Conservation (phyloP, 2,797 vertebrate species). For the Streptopelia turtur region DNA sequence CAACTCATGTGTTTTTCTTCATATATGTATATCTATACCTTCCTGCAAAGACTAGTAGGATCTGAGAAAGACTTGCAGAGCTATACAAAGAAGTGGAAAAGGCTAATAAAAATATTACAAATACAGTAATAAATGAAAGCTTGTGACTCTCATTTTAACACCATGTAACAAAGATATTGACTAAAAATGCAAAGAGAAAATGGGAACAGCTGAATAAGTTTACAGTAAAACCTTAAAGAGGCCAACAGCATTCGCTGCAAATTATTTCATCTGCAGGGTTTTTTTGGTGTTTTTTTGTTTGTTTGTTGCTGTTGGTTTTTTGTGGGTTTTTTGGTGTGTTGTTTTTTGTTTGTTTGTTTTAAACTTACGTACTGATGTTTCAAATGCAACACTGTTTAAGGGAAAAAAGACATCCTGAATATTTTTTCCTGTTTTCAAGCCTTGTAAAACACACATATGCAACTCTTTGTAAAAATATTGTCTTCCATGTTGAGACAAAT, state of each 20-base stretch:
- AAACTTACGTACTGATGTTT: conserved; percentile 41
- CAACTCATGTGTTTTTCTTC: conserved; percentile 66
- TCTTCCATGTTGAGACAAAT: conserved; percentile 28
- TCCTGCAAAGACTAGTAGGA: conserved; percentile 45
- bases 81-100: conserved; percentile 54
- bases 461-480: conserved; percentile 51
- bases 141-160: conserved; percentile 1
- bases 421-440: conserved; percentile 5
- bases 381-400: conserved; percentile 29
- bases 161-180: conserved; percentile 57
- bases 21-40: conserved; percentile 38
- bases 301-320: neutral
- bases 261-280: conserved; percentile 35
- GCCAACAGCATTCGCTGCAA: conserved; percentile 49
- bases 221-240: conserved; percentile 62
- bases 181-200: conserved; percentile 68
- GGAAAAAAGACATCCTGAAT: neutral
- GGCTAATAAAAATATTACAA: conserved; percentile 46
- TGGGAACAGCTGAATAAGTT: conserved; percentile 61
- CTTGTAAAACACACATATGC: neutral
- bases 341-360: neutral
- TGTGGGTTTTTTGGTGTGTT: too few species aligned
- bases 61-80: conserved; percentile 43
- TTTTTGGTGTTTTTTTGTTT: neutral
- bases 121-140: conserved; percentile 56